Evolutionary conservation across 2,888 invertebrate genomes (phyloP), one percentile per base, ranked within the genome.

Genomic region (Drosophila tanythrix): DNA sequence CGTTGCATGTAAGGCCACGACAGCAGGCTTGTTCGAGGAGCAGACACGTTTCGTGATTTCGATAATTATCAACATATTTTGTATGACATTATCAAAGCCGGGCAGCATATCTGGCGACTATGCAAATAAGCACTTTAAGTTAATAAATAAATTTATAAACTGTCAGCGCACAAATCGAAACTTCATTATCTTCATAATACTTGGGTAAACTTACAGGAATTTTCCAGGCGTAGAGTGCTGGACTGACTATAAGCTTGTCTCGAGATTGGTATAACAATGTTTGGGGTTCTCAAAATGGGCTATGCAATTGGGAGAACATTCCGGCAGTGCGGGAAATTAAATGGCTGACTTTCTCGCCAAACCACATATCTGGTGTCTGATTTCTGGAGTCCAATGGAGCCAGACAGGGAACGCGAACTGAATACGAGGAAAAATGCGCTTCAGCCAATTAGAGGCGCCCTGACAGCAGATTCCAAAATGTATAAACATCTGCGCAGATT

Each of bases 11-110:
- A 56, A 55, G 48, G 67, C 60, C 58, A 64, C 80, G 76, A 70
- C 80, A 75, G 58, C 51, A 40, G 70, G 66, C 59, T 73, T 74
- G 66, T 70, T 60, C 25, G 46, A 31, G 35, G 15, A 46, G 33
- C 43, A 61, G 70, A 43, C 59, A 70, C 57, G 60, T 79, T 71
- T 79, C 74, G 73, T 82, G 81, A 82, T 82, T 81, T 79, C 76
- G 80, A 82, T 81, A 81, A 81, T 81, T 82, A 76, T 76, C 71
- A 74, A 66, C 82, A 81, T 80, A 78, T 72, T 78, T 72, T 72
- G 38, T 61, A 63, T 72, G 76, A 68, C 82, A 73, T 70, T 82
- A 70, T 82, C 61, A 57, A 61, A 55, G 15, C 10, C 15, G 40
- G 21, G 5, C 40, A 31, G 57, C 53, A 43, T 58, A 60, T 29